Conservation (phyloP, 1,140 invertebrate genomes). For the Drosophila setifemur region DNA sequence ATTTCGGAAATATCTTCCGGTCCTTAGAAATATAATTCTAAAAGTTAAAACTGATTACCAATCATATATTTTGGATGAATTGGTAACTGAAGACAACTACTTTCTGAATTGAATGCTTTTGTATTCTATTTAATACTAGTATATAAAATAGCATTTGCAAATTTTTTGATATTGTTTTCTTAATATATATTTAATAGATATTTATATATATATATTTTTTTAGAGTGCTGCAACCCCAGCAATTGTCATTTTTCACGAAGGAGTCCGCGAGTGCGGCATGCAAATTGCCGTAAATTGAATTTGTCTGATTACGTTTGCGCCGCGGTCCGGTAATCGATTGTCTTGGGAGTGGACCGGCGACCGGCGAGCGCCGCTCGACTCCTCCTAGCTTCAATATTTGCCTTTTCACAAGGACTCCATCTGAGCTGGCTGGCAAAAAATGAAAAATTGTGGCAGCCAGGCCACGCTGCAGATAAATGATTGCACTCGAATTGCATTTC, state of each 20-base stretch:
- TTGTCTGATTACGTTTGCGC: slow-evolving; percentile 78
- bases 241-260: slow-evolving; percentile 74
- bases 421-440: slow-evolving; percentile 24
- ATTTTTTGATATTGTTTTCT: too few relatives aligned
- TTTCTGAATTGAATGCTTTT: too few relatives aligned
- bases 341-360: slow-evolving; percentile 30
- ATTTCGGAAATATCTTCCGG: too few relatives aligned
- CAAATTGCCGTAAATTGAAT: slow-evolving; percentile 80
- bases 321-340: slow-evolving; percentile 66
- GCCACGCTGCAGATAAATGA: slow-evolving; percentile 61
- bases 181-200: too few relatives aligned
- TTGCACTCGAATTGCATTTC: slow-evolving; percentile 79
- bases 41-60: too few relatives aligned
- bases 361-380: background rate
- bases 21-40: too few relatives aligned
- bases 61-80: too few relatives aligned
- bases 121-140: too few relatives aligned
- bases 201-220: too few relatives aligned
- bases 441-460: slow-evolving; percentile 67
- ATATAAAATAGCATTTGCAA: too few relatives aligned
- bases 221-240: slow-evolving; percentile 10
- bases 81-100: too few relatives aligned
- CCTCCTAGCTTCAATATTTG: slow-evolving; percentile 62
- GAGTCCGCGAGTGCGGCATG: slow-evolving; percentile 45
- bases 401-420: slow-evolving; percentile 45